Evolutionary conservation across 2,888 invertebrate genomes (phyloP), one percentile per base, ranked within the genome.

Genomic region (Ichneumoninae sp.): DNA sequence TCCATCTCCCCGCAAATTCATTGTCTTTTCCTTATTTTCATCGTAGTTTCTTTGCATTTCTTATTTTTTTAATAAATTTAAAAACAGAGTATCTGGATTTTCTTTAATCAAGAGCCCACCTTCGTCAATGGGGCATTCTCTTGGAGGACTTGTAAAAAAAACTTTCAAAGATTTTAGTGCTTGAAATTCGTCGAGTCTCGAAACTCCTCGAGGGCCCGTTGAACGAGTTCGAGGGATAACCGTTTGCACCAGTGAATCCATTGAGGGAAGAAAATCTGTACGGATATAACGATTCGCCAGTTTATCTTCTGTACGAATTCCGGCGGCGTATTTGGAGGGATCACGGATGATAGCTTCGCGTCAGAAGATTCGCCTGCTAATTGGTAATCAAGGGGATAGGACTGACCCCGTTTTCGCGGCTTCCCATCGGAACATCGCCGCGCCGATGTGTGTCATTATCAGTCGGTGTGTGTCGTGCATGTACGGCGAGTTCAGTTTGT

Each of bases 361-460:
- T 50, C 30, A 1, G 69, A 69, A 26, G 50, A 69, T 52, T 16
- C 16, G 16, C 50, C 26, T 52, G 22, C 69, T 70, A 74, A 74
- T 80, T 77, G 76, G 60, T 72, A 77, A 81, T 80, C 84, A 57
- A 50, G 77, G 72, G 60, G 77, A 78, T 74, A 78, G 60, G 57
- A 81, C 30, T 62, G 77, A 77, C 72, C 71, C 47, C 62, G 44
- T 77, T 80, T 81, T 72, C 47, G 33, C n/a, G 36, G 16, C 54
- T 74, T 52, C 77, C 36, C 65, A 30, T 50, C n/a, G 54, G 69
- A 26, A 57, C 62, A 69, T 62, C 19, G 19, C 68, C 60, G n/a
- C 69, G 47, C 19, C 65, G 70, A 76, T 57, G 19, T 72, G 74
- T 57, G 19, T 50, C 70, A 57, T 65, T 75, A 82, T 70, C 79